These are phyloP conservation scores for Liolophura sinensis DNA, from an alignment of 1,140 invertebrate genomes.

Conservation along the genomic window DNA sequence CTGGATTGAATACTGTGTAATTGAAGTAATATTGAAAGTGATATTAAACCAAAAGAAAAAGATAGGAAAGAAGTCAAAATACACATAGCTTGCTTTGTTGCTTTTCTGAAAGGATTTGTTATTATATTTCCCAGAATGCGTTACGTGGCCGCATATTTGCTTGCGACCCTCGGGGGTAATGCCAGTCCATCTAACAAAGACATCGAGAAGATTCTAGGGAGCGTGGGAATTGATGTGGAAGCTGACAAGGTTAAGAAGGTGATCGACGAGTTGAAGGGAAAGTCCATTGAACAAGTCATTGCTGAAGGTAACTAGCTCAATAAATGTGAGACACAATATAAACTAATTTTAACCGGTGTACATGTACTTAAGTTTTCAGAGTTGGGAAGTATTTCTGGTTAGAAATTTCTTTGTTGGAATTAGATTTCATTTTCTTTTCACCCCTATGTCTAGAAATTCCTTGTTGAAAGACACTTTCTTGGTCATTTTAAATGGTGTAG, in stretches of 20 bases:
- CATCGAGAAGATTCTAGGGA: constrained; percentile 92
- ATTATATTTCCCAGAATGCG: constrained; percentile 76
- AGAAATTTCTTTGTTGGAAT: not conserved
- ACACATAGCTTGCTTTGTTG: not conserved
- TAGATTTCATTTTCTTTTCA: not conserved
- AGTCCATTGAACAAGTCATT: constrained; percentile 87
- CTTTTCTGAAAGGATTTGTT: not conserved
- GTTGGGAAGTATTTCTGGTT: too few species aligned
- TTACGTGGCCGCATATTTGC: constrained; percentile 99
- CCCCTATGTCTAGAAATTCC: not conserved
- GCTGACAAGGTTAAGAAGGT: constrained; percentile 82
- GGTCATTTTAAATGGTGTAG: too few species aligned
- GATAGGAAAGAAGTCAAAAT: too few species aligned
- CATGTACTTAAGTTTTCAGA: too few species aligned
- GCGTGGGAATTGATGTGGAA: constrained; percentile 93
- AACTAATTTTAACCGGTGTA: too few species aligned
- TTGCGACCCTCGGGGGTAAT: constrained; percentile 90
- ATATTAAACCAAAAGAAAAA: too few species aligned
- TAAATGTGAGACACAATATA: too few species aligned
- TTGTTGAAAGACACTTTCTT: too few species aligned
- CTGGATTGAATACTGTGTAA: too few species aligned
- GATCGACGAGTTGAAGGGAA: constrained; percentile 84
- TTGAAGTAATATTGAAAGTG: too few species aligned
- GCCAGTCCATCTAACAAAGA: constrained; percentile 75
- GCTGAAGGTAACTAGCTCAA: constrained; percentile 69